Base-by-base conservation (phyloP, 2,888 invertebrate species). In the Caenorhabditis imperialis region DNA sequence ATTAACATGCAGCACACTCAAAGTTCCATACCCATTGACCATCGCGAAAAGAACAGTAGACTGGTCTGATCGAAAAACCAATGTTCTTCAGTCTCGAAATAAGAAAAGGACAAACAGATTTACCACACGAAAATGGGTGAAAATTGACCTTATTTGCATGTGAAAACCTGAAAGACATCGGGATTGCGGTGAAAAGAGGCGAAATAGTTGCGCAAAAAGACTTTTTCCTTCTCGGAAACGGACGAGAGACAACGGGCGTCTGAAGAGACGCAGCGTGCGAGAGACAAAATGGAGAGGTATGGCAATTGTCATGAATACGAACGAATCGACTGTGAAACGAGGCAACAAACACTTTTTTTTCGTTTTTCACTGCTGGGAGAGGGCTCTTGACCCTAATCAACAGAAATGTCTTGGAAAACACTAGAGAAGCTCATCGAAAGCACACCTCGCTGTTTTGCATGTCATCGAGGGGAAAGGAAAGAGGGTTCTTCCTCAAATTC, bases 121-220 rank as follows among this genome's bases (percentile, higher is more conserved):
- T 18, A 14, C 5, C 20, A 8, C 30, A 35, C 6, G 6, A 30
- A 47, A 18, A 48, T n/a, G 23, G 37, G 7, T 10, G 45, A 47
- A 67, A 67, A 67, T 48, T 67, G 67, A 67, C 67, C 67, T 67
- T 67, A 67, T 67, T 67, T 67, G 67, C 57, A 67, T 67, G 48
- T 44, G 30, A 33, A 69, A 69, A 61, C 60, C 60, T 70, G 60
- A 70, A 70, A 69, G 25, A 58, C 42, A 54, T 10, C 30, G 30
- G n/a, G n/a, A n/a, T n/a, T n/a, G n/a, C n/a, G n/a, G 10, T 30
- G 10, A 10, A 30, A 30, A 30, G 10, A 30, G 7, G 10, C 30
- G 7, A 30, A 30, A 30, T 7, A 30, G 10, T 30, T 30, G 30
- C 30, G 30, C n/a, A n/a, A 30, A 30, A 30, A 10, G 30, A 30